Evolutionary conservation across 2,797 vertebrate species (phyloP).

Genomic region (Rhynchotus rufescens): DNA sequence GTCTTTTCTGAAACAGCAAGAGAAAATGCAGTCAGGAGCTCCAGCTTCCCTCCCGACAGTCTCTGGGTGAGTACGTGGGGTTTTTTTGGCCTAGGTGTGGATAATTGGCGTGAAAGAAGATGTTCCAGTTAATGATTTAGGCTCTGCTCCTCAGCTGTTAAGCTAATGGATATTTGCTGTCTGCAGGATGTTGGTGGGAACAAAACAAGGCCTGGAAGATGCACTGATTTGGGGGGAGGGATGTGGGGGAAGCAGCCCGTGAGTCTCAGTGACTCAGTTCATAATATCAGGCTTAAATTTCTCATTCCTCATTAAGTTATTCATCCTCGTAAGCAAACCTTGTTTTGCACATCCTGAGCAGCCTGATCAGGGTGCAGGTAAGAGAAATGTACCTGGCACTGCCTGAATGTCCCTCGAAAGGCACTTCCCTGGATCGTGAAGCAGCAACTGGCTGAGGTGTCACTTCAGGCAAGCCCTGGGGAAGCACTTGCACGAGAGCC

Average conservation of each 20-base stretch:
- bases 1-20: conserved; percentile 86
- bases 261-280: conserved; percentile 16
- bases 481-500: background rate
- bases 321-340: background rate
- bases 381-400: background rate
- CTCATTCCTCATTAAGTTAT: conserved; percentile 3
- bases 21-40: conserved; percentile 61
- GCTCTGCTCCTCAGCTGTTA: background rate
- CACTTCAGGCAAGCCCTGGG: background rate
- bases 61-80: conserved; percentile 78
- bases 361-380: conserved; percentile 1
- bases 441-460: background rate
- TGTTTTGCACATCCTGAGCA: background rate
- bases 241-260: background rate
- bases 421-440: background rate
- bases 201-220: background rate
- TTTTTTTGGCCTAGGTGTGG: background rate
- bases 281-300: background rate
- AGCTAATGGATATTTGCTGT: background rate
- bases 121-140: rapidly evolving
- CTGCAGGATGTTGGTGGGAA: background rate
- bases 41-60: conserved; percentile 55
- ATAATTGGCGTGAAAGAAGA: background rate
- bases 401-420: background rate
- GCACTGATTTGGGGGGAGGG: background rate